Evolutionary conservation across 2,797 vertebrate species (phyloP).

Genomic region (Oreortyx pictus): DNA sequence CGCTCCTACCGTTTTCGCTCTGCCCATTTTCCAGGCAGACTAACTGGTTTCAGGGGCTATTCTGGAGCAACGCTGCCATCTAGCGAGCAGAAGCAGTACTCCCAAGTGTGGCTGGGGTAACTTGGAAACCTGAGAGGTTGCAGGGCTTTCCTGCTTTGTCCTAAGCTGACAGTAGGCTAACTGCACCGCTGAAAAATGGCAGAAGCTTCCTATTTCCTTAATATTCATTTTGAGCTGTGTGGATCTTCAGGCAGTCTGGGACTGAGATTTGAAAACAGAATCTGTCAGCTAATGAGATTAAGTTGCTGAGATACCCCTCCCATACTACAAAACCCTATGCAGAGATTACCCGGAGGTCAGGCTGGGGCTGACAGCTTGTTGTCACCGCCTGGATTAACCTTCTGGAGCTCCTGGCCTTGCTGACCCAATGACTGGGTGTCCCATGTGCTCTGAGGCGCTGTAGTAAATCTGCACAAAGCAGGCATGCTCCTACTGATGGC

Average conservation of each 20-base stretch:
- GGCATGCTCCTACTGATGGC: neutral
- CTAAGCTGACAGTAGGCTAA: neutral
- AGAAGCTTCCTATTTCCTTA: neutral
- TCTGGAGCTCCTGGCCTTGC: conserved; percentile 30
- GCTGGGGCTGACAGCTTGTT: conserved; percentile 5
- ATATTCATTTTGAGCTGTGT: neutral
- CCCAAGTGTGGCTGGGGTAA: neutral
- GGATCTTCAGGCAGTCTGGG: neutral
- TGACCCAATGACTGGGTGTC: conserved; percentile 62
- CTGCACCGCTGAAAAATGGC: neutral
- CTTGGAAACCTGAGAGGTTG: neutral
- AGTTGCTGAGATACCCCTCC: conserved; percentile 1
- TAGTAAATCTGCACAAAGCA: conserved; percentile 20
- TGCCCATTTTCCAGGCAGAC: neutral
- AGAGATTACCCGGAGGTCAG: conserved; percentile 55
- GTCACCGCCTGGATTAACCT: conserved; percentile 39
- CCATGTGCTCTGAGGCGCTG: neutral
- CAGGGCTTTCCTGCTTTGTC: neutral
- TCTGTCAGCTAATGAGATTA: conserved; percentile 57
- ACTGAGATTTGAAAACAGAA: neutral
- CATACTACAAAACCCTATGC: neutral
- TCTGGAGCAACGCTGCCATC: conserved; percentile 54
- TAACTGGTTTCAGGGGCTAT: neutral
- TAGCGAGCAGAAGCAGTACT: conserved; percentile 27
- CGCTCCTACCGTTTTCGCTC: neutral